phyloP scores from a whole-genome alignment of 2,888 invertebrate species.

The Aradus depressus region DNA sequence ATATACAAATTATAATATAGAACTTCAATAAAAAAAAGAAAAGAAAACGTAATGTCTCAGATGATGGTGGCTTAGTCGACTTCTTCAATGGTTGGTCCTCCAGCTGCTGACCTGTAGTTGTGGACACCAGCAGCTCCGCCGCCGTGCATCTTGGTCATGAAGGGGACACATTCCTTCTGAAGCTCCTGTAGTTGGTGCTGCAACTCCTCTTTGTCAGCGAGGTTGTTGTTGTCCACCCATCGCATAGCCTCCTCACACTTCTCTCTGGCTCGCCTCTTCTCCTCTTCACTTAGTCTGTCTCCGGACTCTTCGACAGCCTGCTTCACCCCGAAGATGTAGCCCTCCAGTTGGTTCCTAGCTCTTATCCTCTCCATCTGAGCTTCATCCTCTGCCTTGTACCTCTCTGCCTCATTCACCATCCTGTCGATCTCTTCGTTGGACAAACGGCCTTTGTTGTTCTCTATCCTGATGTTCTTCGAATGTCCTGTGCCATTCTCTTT shows the following conservation, averaged over 20 bases:
- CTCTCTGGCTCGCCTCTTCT: conserved; percentile 36
- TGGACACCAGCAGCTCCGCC: conserved; percentile 20
- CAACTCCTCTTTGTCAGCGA: conserved; percentile 41
- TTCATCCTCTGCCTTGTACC: conserved; percentile 37
- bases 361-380: conserved; percentile 36
- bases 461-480: conserved; percentile 63
- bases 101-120: conserved; percentile 39
- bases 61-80: too few relatives aligned
- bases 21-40: too few relatives aligned
- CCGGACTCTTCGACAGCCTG: conserved; percentile 36
- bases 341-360: conserved; percentile 40
- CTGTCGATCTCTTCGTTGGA: conserved; percentile 72
- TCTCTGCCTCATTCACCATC: conserved; percentile 57
- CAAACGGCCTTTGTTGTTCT: conserved; percentile 68
- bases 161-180: conserved; percentile 36
- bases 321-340: conserved; percentile 36
- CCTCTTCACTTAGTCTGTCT: conserved; percentile 36
- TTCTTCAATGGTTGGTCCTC: conserved; percentile 45
- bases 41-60: too few relatives aligned
- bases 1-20: too few relatives aligned
- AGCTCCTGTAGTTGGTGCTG: conserved; percentile 38
- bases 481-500: conserved; percentile 53
- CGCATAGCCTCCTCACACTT: conserved; percentile 36
- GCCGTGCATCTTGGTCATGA: conserved; percentile 37
- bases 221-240: conserved; percentile 41